Evolutionary conservation across 2,888 invertebrate species (phyloP).

Genomic region (Mesorhabditis sp.): DNA sequence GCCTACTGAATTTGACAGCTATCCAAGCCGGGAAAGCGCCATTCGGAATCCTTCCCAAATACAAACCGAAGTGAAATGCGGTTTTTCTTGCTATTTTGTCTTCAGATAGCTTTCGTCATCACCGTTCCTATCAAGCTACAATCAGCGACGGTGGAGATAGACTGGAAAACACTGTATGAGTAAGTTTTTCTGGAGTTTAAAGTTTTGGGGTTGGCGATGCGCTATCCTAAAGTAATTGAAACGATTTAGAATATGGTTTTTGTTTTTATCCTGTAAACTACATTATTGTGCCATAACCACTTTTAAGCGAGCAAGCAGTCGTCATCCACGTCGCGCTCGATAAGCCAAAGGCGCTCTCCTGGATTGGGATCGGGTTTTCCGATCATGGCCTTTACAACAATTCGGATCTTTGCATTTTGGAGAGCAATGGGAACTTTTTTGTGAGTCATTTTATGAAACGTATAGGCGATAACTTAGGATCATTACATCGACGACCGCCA

Average conservation of each 20-base stretch:
- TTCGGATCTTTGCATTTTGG: slow-evolving; percentile 42
- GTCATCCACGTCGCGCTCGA: not conserved
- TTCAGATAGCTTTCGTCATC: too few species aligned
- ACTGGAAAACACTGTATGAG: not conserved
- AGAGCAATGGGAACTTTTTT: not conserved
- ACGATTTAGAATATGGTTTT: too few species aligned
- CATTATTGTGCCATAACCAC: not conserved
- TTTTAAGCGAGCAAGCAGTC: not conserved
- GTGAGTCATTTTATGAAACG: too few species aligned
- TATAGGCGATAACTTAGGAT: slow-evolving; percentile 18
- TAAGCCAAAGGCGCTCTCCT: slow-evolving; percentile 14
- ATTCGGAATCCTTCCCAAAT: too few species aligned
- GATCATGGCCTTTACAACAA: slow-evolving; percentile 49
- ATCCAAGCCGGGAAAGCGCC: too few species aligned
- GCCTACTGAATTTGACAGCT: too few species aligned
- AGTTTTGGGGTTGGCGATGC: not conserved
- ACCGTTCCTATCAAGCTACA: not conserved
- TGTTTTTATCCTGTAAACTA: too few species aligned
- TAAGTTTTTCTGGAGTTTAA: not conserved
- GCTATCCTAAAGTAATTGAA: too few species aligned
- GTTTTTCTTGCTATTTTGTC: too few species aligned
- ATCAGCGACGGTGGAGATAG: not conserved
- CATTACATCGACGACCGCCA: slow-evolving; percentile 34
- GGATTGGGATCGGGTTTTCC: slow-evolving; percentile 50
- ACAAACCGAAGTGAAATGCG: too few species aligned